Evolutionary conservation across 2,888 invertebrate species (phyloP).

Genomic region (Leptura quadrifasciata): DNA sequence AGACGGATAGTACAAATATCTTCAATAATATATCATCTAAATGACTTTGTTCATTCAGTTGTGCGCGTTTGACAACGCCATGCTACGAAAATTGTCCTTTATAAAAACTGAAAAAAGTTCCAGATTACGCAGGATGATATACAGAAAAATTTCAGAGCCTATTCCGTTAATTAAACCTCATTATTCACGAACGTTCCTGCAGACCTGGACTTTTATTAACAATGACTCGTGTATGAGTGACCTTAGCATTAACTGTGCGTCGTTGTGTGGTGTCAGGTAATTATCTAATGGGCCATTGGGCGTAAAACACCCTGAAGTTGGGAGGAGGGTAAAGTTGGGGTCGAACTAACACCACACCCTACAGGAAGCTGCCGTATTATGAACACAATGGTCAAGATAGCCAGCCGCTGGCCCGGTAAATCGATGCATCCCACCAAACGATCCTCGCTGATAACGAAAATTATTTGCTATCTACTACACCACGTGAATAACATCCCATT

Average conservation of each 20-base stretch:
- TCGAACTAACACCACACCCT: conserved; percentile 44
- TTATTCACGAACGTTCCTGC: conserved; percentile 21
- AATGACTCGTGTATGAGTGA: conserved; percentile 41
- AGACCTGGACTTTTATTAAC: conserved; percentile 26
- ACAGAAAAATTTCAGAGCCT: background rate
- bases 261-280: conserved; percentile 55
- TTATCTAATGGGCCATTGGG: conserved; percentile 59
- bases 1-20: too few species aligned
- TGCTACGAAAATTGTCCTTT: background rate
- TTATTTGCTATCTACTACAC: conserved; percentile 35
- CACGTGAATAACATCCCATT: conserved; percentile 18
- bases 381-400: conserved; percentile 60
- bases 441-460: conserved; percentile 54
- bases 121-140: background rate
- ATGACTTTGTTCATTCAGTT: too few species aligned
- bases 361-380: conserved; percentile 56
- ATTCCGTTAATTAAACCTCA: conserved; percentile 20
- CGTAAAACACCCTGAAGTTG: conserved; percentile 52
- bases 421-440: conserved; percentile 56
- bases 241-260: conserved; percentile 44
- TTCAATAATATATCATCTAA: too few species aligned
- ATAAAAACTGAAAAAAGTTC: background rate
- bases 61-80: too few species aligned
- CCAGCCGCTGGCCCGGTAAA: conserved; percentile 47
- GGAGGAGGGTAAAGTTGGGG: conserved; percentile 24